Conservation (phyloP, 2,113 vertebrate species). For the Strigops habroptila region DNA sequence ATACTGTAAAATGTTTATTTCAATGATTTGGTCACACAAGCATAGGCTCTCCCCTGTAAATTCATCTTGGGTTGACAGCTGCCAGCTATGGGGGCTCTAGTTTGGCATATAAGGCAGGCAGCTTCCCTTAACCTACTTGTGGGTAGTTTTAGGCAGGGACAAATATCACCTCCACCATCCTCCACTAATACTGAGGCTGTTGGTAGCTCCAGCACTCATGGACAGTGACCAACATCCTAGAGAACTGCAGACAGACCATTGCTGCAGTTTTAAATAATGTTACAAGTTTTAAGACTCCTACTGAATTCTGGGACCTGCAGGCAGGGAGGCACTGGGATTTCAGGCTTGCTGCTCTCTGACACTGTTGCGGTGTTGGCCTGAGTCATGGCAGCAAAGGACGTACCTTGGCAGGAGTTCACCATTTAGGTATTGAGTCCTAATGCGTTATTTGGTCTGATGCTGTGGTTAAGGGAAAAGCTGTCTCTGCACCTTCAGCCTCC, state of each 20-base stretch:
- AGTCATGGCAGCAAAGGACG: neutral
- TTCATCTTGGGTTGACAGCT: neutral
- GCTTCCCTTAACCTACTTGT: neutral
- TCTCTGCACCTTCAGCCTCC: neutral
- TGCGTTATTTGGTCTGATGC: accelerated
- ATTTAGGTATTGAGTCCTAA: neutral
- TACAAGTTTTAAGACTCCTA: neutral
- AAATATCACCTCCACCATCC: neutral
- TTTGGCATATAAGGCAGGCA: neutral
- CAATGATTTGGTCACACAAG: neutral
- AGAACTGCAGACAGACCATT: neutral
- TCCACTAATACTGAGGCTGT: neutral
- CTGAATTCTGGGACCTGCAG: neutral
- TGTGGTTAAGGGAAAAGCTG: neutral
- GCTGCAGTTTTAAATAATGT: neutral
- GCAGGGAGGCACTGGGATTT: neutral
- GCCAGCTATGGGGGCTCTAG: neutral
- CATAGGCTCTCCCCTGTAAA: neutral
- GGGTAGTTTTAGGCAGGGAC: neutral
- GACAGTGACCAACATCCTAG: neutral
- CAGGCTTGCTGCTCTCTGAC: neutral
- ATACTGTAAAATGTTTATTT: neutral
- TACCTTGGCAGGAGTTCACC: accelerated
- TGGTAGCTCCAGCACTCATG: neutral
- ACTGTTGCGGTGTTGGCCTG: accelerated